These are phyloP conservation scores for Oscheius onirici DNA, from an alignment of 2,888 invertebrate species.

Conservation along the genomic window DNA sequence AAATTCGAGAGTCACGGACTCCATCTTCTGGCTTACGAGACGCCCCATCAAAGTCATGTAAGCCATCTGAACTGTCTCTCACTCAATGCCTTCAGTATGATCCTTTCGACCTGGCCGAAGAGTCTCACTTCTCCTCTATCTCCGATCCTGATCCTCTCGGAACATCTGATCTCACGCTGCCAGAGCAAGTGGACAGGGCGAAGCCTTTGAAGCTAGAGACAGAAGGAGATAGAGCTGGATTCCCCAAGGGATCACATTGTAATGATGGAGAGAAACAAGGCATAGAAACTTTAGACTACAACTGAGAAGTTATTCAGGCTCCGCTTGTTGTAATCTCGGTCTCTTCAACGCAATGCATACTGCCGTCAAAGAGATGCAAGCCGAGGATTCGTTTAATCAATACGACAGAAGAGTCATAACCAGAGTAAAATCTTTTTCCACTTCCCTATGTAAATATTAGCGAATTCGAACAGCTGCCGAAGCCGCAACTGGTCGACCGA, in stretches of 20 bases:
- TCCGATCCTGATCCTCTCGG: constrained; percentile 45
- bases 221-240: constrained; percentile 43
- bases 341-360: constrained; percentile 49
- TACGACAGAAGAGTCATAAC: constrained; percentile 46
- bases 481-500: constrained; percentile 38
- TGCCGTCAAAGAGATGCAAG: constrained; percentile 35
- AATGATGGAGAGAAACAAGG: constrained; percentile 11
- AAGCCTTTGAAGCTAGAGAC: constrained; percentile 27
- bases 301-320: constrained; percentile 29
- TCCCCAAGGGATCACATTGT: constrained; percentile 51
- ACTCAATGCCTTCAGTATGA: constrained; percentile 35
- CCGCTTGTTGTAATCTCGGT: constrained; percentile 45
- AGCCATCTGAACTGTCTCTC: background rate
- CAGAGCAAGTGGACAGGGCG: constrained; percentile 14
- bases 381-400: constrained; percentile 36
- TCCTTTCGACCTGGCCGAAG: constrained; percentile 37
- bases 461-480: constrained; percentile 42
- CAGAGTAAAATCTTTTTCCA: too few species aligned
- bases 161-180: constrained; percentile 32
- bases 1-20: constrained; percentile 46
- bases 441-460: background rate
- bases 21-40: constrained; percentile 43
- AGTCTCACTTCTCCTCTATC: constrained; percentile 34
- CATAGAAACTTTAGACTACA: background rate
- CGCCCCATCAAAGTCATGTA: constrained; percentile 36